Evolutionary conservation across 2,113 vertebrate genomes (phyloP).

Genomic region (Platysternon megacephalum): DNA sequence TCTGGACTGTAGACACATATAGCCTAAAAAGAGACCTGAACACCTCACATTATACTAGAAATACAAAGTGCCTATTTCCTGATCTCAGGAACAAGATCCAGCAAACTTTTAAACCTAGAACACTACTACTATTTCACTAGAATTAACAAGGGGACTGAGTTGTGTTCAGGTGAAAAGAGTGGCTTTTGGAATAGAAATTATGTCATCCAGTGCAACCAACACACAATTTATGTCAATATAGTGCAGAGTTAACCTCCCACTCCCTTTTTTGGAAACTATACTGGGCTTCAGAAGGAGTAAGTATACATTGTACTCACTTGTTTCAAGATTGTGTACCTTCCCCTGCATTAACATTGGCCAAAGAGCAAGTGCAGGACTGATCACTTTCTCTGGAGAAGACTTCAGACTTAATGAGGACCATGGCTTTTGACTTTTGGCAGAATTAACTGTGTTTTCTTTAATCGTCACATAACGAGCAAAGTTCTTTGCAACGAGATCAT

Average conservation of each 20-base stretch:
- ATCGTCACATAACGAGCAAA: conserved; percentile 83
- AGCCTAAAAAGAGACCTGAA: background rate
- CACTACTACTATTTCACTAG: background rate
- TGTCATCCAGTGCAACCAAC: background rate
- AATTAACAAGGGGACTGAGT: background rate
- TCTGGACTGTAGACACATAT: background rate
- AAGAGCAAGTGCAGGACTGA: conserved; percentile 52
- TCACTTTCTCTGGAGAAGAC: conserved; percentile 9
- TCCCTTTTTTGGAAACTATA: background rate
- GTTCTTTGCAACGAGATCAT: conserved; percentile 90
- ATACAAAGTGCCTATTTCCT: background rate
- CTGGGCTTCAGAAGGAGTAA: background rate
- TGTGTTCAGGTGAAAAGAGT: background rate
- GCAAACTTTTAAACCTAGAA: background rate
- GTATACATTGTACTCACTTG: conserved; percentile 24
- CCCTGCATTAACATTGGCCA: conserved; percentile 67
- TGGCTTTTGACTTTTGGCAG: background rate
- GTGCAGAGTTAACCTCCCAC: background rate
- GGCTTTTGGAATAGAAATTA: background rate
- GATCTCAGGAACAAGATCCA: background rate
- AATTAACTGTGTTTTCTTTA: background rate
- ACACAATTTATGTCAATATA: background rate
- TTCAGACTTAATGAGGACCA: background rate
- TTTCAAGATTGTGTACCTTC: background rate
- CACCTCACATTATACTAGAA: too few species aligned